Evolutionary conservation across 2,888 invertebrate species (phyloP).

Genomic region (Luperina testacea): DNA sequence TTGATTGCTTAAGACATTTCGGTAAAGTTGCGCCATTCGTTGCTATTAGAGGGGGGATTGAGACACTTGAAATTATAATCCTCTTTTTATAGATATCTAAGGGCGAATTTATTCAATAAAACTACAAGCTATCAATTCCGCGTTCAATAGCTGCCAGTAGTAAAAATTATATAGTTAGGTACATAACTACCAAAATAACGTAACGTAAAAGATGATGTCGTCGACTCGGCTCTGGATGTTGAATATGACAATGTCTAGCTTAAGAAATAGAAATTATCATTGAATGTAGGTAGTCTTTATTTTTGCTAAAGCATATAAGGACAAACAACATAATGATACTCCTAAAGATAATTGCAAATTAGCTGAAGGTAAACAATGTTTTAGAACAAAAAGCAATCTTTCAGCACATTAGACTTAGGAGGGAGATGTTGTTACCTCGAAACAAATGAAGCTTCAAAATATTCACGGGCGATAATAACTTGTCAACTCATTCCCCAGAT

Average conservation of each 20-base stretch:
- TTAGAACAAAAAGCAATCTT: neutral
- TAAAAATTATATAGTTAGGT: neutral
- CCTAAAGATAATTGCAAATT: neutral
- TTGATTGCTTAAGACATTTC: neutral
- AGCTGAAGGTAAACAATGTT: neutral
- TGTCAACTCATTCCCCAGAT: neutral
- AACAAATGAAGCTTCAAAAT: neutral
- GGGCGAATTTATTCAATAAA: neutral
- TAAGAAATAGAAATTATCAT: neutral
- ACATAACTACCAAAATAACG: neutral
- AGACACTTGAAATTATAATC: neutral
- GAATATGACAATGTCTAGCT: neutral
- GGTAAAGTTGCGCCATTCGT: neutral
- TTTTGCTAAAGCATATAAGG: neutral
- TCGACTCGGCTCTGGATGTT: neutral
- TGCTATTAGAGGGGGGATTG: neutral
- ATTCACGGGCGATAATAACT: slow-evolving; percentile 2
- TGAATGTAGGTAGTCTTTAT: neutral
- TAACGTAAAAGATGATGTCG: neutral
- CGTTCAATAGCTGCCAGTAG: neutral
- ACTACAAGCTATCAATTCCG: neutral
- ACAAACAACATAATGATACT: neutral
- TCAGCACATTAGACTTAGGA: no score
- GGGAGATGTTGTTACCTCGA: neutral
- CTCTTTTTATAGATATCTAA: neutral